These are phyloP conservation scores for Bujurquina vittata DNA, from an alignment of 2,113 vertebrate genomes.

Conservation along the genomic window DNA sequence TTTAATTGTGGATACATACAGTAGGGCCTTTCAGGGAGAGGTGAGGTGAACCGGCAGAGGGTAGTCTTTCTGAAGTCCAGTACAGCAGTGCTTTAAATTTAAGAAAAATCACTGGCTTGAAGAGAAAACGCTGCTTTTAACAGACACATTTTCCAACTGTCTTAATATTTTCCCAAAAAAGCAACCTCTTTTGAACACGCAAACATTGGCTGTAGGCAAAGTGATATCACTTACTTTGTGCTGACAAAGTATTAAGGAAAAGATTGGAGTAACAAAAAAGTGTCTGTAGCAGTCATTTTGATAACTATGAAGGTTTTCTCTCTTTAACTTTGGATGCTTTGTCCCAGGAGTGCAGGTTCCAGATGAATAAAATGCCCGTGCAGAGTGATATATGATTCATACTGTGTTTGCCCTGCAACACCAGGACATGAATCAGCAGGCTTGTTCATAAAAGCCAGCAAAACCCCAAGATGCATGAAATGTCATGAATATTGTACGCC, in stretches of 20 bases:
- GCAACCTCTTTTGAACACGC: neutral
- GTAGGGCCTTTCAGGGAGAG: neutral
- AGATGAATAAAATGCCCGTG: neutral
- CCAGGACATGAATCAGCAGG: neutral
- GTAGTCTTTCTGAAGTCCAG: neutral
- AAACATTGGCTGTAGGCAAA: neutral
- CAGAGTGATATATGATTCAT: neutral
- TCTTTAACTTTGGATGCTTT: neutral
- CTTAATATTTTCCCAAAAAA: neutral
- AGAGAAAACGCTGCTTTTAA: slow-evolving; percentile 2
- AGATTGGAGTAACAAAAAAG: neutral
- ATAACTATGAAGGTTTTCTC: neutral
- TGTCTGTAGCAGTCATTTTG: neutral
- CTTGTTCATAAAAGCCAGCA: neutral
- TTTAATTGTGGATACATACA: neutral
- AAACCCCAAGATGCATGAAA: neutral
- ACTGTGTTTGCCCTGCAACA: neutral
- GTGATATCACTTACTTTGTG: neutral
- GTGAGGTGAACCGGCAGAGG: neutral
- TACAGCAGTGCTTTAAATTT: neutral
- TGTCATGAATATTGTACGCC: neutral
- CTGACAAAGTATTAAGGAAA: neutral
- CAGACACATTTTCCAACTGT: too few relatives aligned
- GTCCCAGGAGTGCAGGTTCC: neutral
- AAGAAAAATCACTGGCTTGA: neutral